Conservation (phyloP, 2,113 vertebrate species). For the Corythaixoides concolor region DNA sequence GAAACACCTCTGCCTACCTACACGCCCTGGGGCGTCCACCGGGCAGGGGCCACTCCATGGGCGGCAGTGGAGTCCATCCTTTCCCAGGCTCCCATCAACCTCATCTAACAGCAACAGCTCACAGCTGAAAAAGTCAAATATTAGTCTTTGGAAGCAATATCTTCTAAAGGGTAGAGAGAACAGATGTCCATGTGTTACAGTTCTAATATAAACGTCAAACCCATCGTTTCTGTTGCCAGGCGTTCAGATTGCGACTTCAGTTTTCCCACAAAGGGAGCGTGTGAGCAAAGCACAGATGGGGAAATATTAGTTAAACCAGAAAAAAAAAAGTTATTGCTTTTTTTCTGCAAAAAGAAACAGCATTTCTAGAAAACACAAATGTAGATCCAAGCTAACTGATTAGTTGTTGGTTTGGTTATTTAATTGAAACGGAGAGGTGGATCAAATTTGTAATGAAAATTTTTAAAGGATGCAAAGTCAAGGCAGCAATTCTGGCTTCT, state of each 20-base stretch:
- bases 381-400: not conserved
- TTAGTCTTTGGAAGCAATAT: not conserved
- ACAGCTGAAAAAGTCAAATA: not conserved
- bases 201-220: slow-evolving; percentile 45
- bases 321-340: not conserved
- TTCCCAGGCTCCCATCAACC: not conserved
- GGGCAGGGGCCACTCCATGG: not conserved
- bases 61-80: not conserved
- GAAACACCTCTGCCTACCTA: not conserved
- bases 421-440: not conserved
- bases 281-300: slow-evolving; percentile 41
- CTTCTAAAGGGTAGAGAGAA: slow-evolving; percentile 2
- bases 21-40: not conserved
- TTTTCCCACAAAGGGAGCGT: not conserved
- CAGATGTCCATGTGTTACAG: slow-evolving; percentile 28
- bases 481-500: not conserved
- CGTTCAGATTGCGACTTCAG: not conserved
- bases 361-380: not conserved
- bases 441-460: not conserved
- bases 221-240: slow-evolving; percentile 34
- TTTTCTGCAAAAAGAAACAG: not conserved
- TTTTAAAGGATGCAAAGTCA: not conserved
- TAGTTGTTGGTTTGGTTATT: not conserved
- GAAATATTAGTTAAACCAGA: not conserved
- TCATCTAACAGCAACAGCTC: not conserved